Evolutionary conservation across 2,113 vertebrate species (phyloP), one percentile per base, ranked within the genome.

Genomic region (Xenopus borealis): DNA sequence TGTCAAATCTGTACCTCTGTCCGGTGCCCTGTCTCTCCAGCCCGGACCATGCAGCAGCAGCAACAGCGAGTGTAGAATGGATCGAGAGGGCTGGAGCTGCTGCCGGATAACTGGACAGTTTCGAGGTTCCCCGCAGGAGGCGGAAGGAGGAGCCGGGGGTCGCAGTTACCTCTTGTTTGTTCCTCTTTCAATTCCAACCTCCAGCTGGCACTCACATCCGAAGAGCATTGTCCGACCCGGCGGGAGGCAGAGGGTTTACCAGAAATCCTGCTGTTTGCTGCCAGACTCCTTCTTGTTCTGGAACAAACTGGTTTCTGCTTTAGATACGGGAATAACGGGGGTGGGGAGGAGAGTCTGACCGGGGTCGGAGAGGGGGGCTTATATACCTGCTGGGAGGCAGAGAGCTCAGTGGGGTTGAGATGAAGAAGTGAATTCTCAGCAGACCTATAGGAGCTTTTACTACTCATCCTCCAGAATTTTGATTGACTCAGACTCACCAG

Each of bases 91-190:
- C 6, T 16, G 12, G 17, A 9, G 13, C 17, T 16, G 12, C 52
- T n/a, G 16, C 3, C 2, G 17, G 17, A 5, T 55, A 55, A 55
- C 53, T 3, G 47, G 47, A n/a, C 8, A 55, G 14, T 16, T 55
- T 55, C 17, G 16, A 55, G 53, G 18, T 55, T 20, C 46, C 16
- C 27, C 44, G 17, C 62, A 55, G 71, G 62, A 1, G 45, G 12
- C 17, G 14, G 40, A 50, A 66, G 72, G 72, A 66, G 72, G 72
- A 66, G 72, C 23, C 4, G 11, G 12, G 10, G 18, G 16, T 19
- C 10, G 20, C 10, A 17, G 23, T 27, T 30, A 16, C 4, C 40
- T 19, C 9, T 6, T 40, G 71, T 55, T 17, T 65, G 64, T 72
- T 64, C 71, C 30, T 45, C 20, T 63, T 67, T 50, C 19, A 14